A percentile compares a stretch with the other conserved stretches of the same genome.
Evolutionary conservation across 1,140 invertebrate species (phyloP).

Genomic region (Ceratina australensis): DNA sequence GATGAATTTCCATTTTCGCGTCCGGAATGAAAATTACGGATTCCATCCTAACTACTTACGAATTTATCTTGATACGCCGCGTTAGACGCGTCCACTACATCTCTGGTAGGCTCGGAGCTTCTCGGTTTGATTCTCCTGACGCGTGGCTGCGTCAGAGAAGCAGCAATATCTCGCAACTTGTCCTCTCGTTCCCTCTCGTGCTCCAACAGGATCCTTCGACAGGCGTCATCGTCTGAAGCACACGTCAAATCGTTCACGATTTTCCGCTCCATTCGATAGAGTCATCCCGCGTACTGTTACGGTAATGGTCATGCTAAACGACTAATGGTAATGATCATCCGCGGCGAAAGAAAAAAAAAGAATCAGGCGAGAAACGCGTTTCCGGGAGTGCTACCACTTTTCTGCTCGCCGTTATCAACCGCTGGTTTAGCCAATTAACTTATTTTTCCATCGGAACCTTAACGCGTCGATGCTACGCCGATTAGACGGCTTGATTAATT

Average conservation of each 20-base stretch:
- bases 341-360: neutral
- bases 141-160: slow-evolving; percentile 84
- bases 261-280: slow-evolving; percentile 13
- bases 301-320: neutral
- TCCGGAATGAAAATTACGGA: neutral
- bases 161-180: slow-evolving; percentile 86
- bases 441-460: slow-evolving; percentile 48
- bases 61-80: slow-evolving; percentile 77
- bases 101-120: slow-evolving; percentile 77
- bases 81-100: slow-evolving; percentile 76
- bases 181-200: slow-evolving; percentile 84
- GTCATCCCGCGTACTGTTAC: slow-evolving; percentile 2
- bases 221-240: slow-evolving; percentile 73
- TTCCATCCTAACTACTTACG: slow-evolving; percentile 62
- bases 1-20: too few species aligned
- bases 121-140: slow-evolving; percentile 77
- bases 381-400: neutral
- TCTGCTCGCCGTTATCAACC: slow-evolving; percentile 56
- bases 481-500: slow-evolving; percentile 43
- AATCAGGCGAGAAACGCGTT: neutral
- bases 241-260: neutral
- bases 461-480: slow-evolving; percentile 14
- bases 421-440: slow-evolving; percentile 66
- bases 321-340: neutral
- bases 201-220: slow-evolving; percentile 78